Evolutionary conservation across 2,888 invertebrate species (phyloP).

Genomic region (Drosophila formosana): DNA sequence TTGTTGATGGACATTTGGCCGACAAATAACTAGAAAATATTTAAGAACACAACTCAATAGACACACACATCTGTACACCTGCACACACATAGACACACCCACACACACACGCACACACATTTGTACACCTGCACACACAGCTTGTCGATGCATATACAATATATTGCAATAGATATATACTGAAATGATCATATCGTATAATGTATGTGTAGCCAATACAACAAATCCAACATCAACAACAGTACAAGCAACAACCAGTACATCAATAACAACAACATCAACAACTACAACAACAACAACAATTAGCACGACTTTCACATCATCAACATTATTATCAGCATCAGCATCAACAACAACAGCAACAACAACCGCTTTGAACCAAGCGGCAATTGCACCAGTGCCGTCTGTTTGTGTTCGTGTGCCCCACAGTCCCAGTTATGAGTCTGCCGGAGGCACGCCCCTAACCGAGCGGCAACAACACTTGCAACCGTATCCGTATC

Average conservation of each 20-base stretch:
- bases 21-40: conserved; percentile 10
- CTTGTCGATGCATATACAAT: conserved; percentile 7
- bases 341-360: conserved; percentile 57
- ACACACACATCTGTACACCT: conserved; percentile 17
- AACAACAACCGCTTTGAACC: conserved; percentile 48
- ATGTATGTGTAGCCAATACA: conserved; percentile 58
- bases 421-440: conserved; percentile 85
- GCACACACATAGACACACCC: conserved; percentile 5
- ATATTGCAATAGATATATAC: conserved; percentile 17
- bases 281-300: conserved; percentile 63
- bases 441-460: conserved; percentile 82
- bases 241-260: conserved; percentile 55
- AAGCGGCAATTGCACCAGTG: conserved; percentile 82
- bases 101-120: conserved; percentile 13
- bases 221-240: conserved; percentile 72
- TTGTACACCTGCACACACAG: conserved; percentile 14
- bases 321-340: conserved; percentile 78
- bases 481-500: conserved; percentile 71
- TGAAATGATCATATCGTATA: conserved; percentile 42
- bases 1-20: conserved; percentile 2
- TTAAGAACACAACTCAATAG: background rate
- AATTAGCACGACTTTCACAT: conserved; percentile 80
- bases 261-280: conserved; percentile 51
- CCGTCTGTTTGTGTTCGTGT: conserved; percentile 86
- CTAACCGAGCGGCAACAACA: conserved; percentile 57